These are phyloP conservation scores for Prionchulus punctatus DNA, from an alignment of 2,888 invertebrate species.

Conservation along the genomic window DNA sequence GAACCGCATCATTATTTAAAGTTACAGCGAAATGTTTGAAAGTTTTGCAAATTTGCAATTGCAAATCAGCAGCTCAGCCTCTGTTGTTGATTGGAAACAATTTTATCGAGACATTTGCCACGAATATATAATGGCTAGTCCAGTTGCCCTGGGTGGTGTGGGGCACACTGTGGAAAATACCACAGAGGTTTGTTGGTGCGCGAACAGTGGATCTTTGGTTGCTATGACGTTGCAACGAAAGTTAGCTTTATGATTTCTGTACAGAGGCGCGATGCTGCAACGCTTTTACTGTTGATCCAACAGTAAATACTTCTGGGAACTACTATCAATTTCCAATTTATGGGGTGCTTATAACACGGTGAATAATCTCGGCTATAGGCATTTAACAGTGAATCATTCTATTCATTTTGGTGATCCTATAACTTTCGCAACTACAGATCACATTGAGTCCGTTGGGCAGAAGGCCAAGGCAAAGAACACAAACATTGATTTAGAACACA, in stretches of 20 bases:
- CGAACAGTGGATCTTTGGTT: conserved; percentile 19
- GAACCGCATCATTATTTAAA: too few relatives aligned
- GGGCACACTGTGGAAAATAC: conserved; percentile 14
- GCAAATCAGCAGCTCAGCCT: not conserved
- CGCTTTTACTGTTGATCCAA: conserved; percentile 14
- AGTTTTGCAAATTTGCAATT: too few relatives aligned
- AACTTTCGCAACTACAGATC: conserved; percentile 14
- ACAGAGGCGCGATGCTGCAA: conserved; percentile 10
- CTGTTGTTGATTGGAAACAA: not conserved
- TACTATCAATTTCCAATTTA: conserved; percentile 13
- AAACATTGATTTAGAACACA: not conserved
- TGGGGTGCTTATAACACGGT: conserved; percentile 1
- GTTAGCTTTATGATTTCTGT: conserved; percentile 14
- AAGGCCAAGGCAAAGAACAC: not conserved
- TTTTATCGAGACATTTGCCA: not conserved
- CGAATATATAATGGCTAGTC: not conserved
- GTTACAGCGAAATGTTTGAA: too few relatives aligned
- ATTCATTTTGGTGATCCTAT: conserved; percentile 16
- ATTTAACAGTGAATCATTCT: conserved; percentile 17
- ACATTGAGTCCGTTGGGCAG: conserved; percentile 11
- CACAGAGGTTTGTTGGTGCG: conserved; percentile 13
- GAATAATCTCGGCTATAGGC: conserved; percentile 13
- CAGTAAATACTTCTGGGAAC: conserved; percentile 16
- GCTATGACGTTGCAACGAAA: conserved; percentile 14
- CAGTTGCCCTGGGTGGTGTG: conserved; percentile 2